Base-by-base conservation (phyloP, 1,140 invertebrate genomes). In the Drosophila melanogaster region DNA sequence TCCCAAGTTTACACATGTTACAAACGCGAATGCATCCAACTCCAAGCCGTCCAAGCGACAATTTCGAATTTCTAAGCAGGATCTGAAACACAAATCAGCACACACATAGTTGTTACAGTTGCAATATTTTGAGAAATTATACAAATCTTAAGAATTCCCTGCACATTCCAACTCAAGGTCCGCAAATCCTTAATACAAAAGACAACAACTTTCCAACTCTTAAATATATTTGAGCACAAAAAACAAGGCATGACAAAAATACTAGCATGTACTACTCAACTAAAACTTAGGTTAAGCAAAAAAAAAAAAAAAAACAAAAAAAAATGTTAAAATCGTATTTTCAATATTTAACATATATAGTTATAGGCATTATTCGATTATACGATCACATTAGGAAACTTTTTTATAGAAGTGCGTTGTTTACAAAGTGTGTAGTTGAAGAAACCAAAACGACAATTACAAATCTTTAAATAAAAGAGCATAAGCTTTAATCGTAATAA, bases 21-120 rank as follows among this genome's bases (percentile, higher is more conserved):
- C 80, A 84, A 81, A 77, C 46, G 77, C 40, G 57, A 62, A 64
- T 49, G 79, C 79, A 86, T 74, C 72, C 75, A 84, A 75, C 60
- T 86, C 62, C 76, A 87, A 89, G 79, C 84, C 84, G 84, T 89
- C 84, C 84, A 89, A 50, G 73, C 50, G 72, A 67, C 79, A 77
- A 70, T 80, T 84, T 90, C 84, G 84, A 89, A 89, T 89, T 89
- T 89, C 65, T 77, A 77, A 60, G 65, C 84, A 87, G 83, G 79
- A 78, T 75, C 77, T 47, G 17, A 65, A 50, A 50, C 79, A 81
- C 65, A 72, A 38, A 67, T 37, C 38, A 46, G 56, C 40, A 57
- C 53, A 67, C 47, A 74, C 24, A 58, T 53, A 67, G 78, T 71
- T 83, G 79, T 83, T 83, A 71, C 65, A 57, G 53, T 75, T 59